A percentile compares a stretch with the other conserved stretches of the same genome.
Evolutionary conservation across 1,140 invertebrate genomes (phyloP).

Genomic region (Calycopis cecrops): DNA sequence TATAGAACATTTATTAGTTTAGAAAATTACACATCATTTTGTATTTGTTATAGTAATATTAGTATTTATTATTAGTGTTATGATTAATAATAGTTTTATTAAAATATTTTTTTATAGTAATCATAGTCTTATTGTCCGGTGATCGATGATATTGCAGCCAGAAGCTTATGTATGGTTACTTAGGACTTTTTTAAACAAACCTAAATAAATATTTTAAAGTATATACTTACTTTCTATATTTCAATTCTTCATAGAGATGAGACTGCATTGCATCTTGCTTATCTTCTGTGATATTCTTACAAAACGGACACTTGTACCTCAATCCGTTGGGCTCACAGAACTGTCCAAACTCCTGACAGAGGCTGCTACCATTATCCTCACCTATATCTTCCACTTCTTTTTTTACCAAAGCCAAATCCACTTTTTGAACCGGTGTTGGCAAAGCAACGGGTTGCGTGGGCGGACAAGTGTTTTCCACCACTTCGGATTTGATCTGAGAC

Average conservation of each 20-base stretch:
- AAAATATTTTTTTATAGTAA: no score
- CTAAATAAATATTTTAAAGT: neutral
- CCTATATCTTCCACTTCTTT: conserved; percentile 34
- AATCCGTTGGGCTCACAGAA: conserved; percentile 58
- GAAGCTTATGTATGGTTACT: no score
- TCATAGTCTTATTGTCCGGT: no score
- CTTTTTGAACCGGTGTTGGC: neutral
- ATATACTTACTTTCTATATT: conserved; percentile 59
- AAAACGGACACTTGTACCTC: conserved; percentile 53
- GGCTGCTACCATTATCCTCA: conserved; percentile 29
- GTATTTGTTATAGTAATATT: no score
- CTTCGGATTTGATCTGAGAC: conserved; percentile 37
- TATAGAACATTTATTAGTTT: no score
- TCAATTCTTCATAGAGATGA: conserved; percentile 61
- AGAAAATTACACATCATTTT: no score
- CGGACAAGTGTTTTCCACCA: neutral
- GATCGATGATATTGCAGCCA: no score
- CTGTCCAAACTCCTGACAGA: conserved; percentile 44
- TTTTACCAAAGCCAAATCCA: conserved; percentile 55
- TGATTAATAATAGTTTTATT: no score
- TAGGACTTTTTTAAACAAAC: no score
- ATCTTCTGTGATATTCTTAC: conserved; percentile 44
- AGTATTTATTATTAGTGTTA: no score
- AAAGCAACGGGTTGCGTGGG: neutral
- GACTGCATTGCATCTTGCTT: conserved; percentile 49